Base-by-base conservation (phyloP, 2,888 invertebrate genomes). In the Orthosia cruda region DNA sequence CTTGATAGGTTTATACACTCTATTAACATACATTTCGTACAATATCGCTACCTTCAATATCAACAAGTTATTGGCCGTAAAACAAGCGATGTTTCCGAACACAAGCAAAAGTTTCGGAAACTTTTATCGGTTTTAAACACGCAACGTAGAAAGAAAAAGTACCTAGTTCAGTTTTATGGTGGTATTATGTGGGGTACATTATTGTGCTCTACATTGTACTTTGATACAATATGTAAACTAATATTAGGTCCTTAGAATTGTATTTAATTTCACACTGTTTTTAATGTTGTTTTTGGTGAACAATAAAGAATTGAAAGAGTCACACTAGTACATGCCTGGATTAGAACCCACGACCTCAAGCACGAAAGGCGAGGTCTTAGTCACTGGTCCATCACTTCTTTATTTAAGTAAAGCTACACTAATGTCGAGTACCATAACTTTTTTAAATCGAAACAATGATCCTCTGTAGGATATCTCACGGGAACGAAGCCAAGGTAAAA, bases 21-120 rank as follows among this genome's bases (percentile, higher is more conserved):
- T 50, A 61, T 59, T 68, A 40, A 26, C 50, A 67, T 70, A 75
- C 40, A 58, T 79, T 49, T 26, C 16, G 3, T 52, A 26, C 13
- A 45, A 66, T 70, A 75, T 54, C 13, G n/a, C 66, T 54, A 26
- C 70, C 26, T 80, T 75, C 20, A 74, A 62, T 75, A 66, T 58
- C 58, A 70, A 75, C 62, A 74, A 69, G 45, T 69, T 79, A 66
- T 80, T 62, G 62, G 12, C 1, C 70, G 15, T 74, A 74, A 78
- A 79, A 80, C 40, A 26, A 62, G 26, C 61, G 13, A 49, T n/a
- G 12, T 62, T 80, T n/a, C 52, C 1, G 52, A 63, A 67, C 2
- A 32, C 7, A 50, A 57, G 26, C 32, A 54, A 58, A 79, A 62
- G 7, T 57, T 61, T 45, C n/a, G 5, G 52, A 15, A 69, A 69